Base-by-base conservation (phyloP, 1,140 invertebrate species). In the Tenebrio molitor region DNA sequence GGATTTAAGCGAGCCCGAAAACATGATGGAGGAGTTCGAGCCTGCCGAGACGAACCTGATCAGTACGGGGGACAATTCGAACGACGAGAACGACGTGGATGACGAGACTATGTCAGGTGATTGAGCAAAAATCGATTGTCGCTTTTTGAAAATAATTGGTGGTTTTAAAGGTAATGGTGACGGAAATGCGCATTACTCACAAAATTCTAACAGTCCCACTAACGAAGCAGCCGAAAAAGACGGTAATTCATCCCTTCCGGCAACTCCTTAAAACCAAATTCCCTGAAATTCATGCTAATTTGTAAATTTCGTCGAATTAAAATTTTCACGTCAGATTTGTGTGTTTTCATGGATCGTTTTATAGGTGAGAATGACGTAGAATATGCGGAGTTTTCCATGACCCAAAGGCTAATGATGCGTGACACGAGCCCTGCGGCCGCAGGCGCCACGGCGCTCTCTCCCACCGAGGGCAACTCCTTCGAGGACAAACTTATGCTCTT, bases 91-190 rank as follows among this genome's bases (percentile, higher is more conserved):
- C 69, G 81, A 83, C 73, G 79, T 83, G 0, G 81, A 83, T 74
- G 74, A 94, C 76, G 93, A 95, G 85, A 93, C 92, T 1, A 93
- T 95, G 90, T 93, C 90, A 80, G 92, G 91, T 91, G 83, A 84
- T 74, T 79, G 10, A 33, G 12, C n/a, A n/a, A n/a, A 64, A 50
- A 19, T 21, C 19, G 6, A 2, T 4, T 19, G 21, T 29, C 25
- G 21, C 19, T 34, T 7, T 29, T 29, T 25, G 19, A 10, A 6
- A 33, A 29, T 69, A 44, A 63, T 58, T 58, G 50, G 21, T 25
- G 23, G 21, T 29, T 58, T 58, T 58, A 17, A 39, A 46, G 73
- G 71, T 64, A 50, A 68, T 42, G 74, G 70, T 25, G 73, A 78
- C 63, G 73, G 66, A 67, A 72, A 73, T 69, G 63, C 50, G 50